phyloP scores from a whole-genome alignment of 2,797 vertebrate genomes.

The Anas bahamensis region DNA sequence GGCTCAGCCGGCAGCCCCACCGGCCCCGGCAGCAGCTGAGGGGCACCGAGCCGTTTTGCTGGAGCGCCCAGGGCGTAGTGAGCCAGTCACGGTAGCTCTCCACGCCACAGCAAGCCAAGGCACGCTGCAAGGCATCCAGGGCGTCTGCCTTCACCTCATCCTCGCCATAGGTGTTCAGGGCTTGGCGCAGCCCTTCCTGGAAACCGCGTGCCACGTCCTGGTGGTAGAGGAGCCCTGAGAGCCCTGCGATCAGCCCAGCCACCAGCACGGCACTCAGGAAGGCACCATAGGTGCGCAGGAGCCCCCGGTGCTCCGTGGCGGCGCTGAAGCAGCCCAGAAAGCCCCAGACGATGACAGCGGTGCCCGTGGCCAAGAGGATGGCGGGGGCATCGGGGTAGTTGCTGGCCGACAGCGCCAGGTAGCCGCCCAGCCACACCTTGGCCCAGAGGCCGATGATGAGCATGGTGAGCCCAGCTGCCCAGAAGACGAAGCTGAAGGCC shows the following conservation, averaged over 20 bases:
- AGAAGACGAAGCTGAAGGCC: conserved; percentile 91
- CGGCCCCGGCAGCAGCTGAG: conserved; percentile 87
- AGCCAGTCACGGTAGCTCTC: conserved; percentile 90
- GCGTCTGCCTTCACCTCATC: conserved; percentile 86
- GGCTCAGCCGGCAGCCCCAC: conserved; percentile 83
- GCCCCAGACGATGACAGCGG: conserved; percentile 86
- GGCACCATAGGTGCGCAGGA: conserved; percentile 86
- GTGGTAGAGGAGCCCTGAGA: conserved; percentile 88
- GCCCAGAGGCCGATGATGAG: conserved; percentile 90
- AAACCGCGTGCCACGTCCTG: conserved; percentile 87
- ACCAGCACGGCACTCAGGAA: conserved; percentile 85
- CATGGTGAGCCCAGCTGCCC: conserved; percentile 88
- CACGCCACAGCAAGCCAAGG: conserved; percentile 87
- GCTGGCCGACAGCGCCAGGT: conserved; percentile 85
- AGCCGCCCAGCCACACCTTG: conserved; percentile 84
- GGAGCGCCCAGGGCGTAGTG: conserved; percentile 83
- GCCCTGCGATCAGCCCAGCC: conserved; percentile 83
- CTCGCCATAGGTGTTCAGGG: conserved; percentile 83
- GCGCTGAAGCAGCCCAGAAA: conserved; percentile 90
- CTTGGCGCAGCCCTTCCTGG: conserved; percentile 83
- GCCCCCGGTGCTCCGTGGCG: conserved; percentile 85
- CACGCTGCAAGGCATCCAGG: conserved; percentile 86
- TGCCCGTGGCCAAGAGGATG: conserved; percentile 85
- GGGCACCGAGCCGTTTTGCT: conserved; percentile 82
- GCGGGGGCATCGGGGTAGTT: conserved; percentile 84